Evolutionary conservation across 2,113 vertebrate species (phyloP), one percentile per base, ranked within the genome.

Genomic region (Helogale parvula): DNA sequence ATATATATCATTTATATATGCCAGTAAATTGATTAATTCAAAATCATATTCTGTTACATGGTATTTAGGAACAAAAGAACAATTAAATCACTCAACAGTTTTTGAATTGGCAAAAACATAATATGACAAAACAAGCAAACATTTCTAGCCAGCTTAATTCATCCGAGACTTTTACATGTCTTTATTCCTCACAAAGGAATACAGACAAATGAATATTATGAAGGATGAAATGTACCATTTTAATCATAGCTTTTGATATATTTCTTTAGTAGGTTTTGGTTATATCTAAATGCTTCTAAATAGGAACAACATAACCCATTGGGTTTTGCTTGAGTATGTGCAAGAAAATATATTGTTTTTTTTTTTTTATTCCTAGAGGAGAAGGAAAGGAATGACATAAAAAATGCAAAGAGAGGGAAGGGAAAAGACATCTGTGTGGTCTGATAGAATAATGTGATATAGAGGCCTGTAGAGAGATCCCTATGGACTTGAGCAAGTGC

Each of bases 241-340:
- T 47, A 81, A 57, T 90, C 38, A 77, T 57, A 35, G 54, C n/a
- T 80, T 90, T 87, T 25, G 21, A 45, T 68, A 27, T 35, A 54
- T 93, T 71, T 89, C 27, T 52, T 63, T 79, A 88, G 57, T 10
- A 82, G 2, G 38, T 71, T 85, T 77, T 80, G 35, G 38, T 80
- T 87, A 94, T 57, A 81, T 69, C 7, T 90, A 72, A 81, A 38
- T 92, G 69, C 29, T 94, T 96, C 57, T 54, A 90, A 87, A 80
- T 66, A 33, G 33, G 33, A 93, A 63, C 1, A 88, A 92, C 88
- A 71, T 33, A 93, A 16, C 31, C 38, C 54, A 50, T 88, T 47
- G n/a, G 27, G 33, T 71, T 93, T 65, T 85, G 57, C 57, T 10
- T 72, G 47, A 85, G 15, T 2, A 35, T 29, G 10, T 66, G 16